Conservation (phyloP, 2,888 invertebrate species). For the Melolontha melolontha region DNA sequence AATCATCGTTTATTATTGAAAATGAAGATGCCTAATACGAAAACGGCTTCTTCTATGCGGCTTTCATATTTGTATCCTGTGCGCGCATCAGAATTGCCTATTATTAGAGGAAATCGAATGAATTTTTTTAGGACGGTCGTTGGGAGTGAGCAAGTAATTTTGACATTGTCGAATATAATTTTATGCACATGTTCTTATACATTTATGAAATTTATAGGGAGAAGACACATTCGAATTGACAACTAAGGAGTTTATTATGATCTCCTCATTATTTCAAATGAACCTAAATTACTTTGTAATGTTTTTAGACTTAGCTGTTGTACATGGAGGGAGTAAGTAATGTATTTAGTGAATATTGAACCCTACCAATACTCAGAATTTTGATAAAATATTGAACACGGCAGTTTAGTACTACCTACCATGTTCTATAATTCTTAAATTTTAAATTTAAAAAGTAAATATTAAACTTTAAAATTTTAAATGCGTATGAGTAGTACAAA, state of each 20-base stretch:
- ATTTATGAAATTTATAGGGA: background rate
- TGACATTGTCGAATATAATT: too few species aligned
- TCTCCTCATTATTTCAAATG: conserved; percentile 7
- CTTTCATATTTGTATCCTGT: background rate
- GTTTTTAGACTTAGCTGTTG: conserved; percentile 11
- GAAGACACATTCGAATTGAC: conserved; percentile 9
- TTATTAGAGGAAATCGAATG: conserved; percentile 6
- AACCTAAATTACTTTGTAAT: conserved; percentile 9
- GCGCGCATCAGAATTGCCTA: background rate
- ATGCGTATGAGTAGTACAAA: too few species aligned
- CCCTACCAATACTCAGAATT: background rate
- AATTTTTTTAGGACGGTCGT: conserved; percentile 8
- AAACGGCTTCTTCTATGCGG: too few species aligned
- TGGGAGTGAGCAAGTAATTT: conserved; percentile 3
- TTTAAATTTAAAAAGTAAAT: too few species aligned
- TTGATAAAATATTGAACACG: too few species aligned
- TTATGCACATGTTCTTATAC: background rate
- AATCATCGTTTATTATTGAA: too few species aligned
- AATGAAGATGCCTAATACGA: too few species aligned
- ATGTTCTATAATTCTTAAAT: too few species aligned
- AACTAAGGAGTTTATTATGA: conserved; percentile 8
- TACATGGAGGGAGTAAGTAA: conserved; percentile 20
- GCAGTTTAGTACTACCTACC: too few species aligned
- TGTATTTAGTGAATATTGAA: too few species aligned
- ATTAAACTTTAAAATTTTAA: too few species aligned